Percentiles rank a stretch among this genome's conserved stretches.
These are phyloP conservation scores for Synchiropus splendidus DNA, from an alignment of 2,113 vertebrate genomes.

Conservation along the genomic window DNA sequence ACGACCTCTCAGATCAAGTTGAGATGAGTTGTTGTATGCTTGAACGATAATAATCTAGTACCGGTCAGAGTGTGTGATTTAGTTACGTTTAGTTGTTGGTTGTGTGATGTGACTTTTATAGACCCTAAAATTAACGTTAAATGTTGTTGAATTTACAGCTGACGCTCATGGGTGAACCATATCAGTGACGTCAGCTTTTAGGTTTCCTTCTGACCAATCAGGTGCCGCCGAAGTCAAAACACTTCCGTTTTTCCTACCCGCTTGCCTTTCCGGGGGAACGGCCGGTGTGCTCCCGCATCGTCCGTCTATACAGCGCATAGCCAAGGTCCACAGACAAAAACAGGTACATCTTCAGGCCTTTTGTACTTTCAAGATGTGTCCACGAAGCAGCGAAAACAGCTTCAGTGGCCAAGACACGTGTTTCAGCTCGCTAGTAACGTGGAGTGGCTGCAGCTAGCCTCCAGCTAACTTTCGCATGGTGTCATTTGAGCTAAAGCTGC, in stretches of 20 bases:
- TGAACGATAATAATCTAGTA: too few species aligned
- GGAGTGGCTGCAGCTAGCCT: constrained; percentile 10
- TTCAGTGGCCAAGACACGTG: not conserved
- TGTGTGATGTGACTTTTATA: too few species aligned
- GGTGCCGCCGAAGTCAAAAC: constrained; percentile 10
- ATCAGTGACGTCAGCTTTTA: not conserved
- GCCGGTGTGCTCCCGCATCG: constrained; percentile 19
- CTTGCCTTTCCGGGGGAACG: constrained; percentile 36
- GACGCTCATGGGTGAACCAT: too few species aligned
- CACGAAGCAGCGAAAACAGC: too few species aligned
- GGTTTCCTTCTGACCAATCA: constrained; percentile 30
- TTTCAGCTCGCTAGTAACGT: constrained; percentile 1
- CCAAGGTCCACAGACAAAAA: not conserved
- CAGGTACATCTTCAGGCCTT: constrained; percentile 22
- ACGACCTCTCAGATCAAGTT: too few species aligned
- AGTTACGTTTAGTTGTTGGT: too few species aligned
- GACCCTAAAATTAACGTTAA: too few species aligned
- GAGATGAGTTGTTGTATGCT: too few species aligned
- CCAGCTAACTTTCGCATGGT: constrained; percentile 37
- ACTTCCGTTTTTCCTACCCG: constrained; percentile 42
- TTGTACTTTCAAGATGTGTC: too few species aligned
- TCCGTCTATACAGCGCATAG: constrained; percentile 18
- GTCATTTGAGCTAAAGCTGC: constrained; percentile 36
- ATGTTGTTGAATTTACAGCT: too few species aligned
- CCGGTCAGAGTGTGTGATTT: too few species aligned